These are phyloP conservation scores for Drosophila varians DNA, from an alignment of 1,140 invertebrate species.

Conservation along the genomic window DNA sequence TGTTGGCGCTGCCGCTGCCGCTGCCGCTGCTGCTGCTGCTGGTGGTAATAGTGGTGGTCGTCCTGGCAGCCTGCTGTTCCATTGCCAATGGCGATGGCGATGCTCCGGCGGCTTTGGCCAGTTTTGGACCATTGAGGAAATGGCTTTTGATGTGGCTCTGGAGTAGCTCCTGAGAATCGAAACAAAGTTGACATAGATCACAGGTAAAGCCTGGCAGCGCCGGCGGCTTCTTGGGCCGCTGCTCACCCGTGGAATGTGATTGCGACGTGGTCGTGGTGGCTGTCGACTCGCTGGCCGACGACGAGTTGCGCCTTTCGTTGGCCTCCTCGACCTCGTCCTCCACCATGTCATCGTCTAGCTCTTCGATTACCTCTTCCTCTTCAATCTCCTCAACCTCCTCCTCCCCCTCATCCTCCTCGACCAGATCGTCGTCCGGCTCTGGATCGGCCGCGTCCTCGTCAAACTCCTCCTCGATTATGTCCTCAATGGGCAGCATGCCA, in stretches of 20 bases:
- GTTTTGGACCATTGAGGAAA: constrained; percentile 75
- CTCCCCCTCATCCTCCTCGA: constrained; percentile 23
- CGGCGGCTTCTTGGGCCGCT: constrained; percentile 61
- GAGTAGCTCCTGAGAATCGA: constrained; percentile 78
- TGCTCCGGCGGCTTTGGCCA: constrained; percentile 4
- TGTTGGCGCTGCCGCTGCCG: constrained; percentile 18
- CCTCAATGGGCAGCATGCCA: constrained; percentile 46
- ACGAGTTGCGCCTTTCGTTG: constrained; percentile 39
- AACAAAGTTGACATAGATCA: constrained; percentile 83
- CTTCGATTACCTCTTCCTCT: constrained; percentile 22
- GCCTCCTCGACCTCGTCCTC: constrained; percentile 12
- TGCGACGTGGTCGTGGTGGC: constrained; percentile 55
- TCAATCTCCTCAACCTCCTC: constrained; percentile 53
- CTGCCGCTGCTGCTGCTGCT: constrained; percentile 22
- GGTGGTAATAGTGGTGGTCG: constrained; percentile 9
- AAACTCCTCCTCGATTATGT: constrained; percentile 67
- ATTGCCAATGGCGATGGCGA: background rate
- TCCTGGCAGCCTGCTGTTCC: background rate
- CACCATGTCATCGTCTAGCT: constrained; percentile 47
- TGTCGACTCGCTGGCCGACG: constrained; percentile 61
- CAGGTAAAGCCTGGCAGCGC: constrained; percentile 72
- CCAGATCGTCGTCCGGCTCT: constrained; percentile 30
- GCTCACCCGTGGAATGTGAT: constrained; percentile 72
- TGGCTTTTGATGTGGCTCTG: constrained; percentile 82
- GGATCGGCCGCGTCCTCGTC: constrained; percentile 49